Evolutionary conservation across 2,888 invertebrate species (phyloP).

Genomic region (Troilus luridus): DNA sequence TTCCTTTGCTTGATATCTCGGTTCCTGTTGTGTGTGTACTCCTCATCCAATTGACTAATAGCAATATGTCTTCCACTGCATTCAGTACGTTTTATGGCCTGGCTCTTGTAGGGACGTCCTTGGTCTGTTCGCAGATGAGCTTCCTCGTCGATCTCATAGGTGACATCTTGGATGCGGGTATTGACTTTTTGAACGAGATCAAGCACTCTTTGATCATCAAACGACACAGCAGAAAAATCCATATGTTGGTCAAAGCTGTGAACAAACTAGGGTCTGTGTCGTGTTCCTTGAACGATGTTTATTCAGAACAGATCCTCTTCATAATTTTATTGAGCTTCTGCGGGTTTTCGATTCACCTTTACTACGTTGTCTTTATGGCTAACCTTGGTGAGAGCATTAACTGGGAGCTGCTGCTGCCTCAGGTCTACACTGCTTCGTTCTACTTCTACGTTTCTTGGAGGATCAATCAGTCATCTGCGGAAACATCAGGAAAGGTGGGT

Average conservation of each 20-base stretch:
- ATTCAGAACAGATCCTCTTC: background rate
- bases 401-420: background rate
- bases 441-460: constrained; percentile 10
- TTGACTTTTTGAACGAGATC: background rate
- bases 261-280: background rate
- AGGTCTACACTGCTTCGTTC: background rate
- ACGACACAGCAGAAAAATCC: background rate
- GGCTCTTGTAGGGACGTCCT: background rate
- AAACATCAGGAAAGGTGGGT: constrained; percentile 1
- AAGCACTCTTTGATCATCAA: background rate
- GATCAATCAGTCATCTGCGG: background rate
- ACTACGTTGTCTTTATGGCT: background rate
- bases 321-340: background rate
- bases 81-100: background rate
- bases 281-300: background rate
- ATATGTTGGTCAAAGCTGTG: background rate
- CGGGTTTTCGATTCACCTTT: background rate
- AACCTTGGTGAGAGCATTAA: too few relatives aligned
- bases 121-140: background rate
- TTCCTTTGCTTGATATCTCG: background rate
- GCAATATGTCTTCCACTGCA: background rate
- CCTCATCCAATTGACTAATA: background rate
- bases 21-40: background rate
- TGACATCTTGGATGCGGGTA: background rate
- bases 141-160: background rate